A percentile compares a stretch with the other conserved stretches of the same genome.
Evolutionary conservation across 2,888 invertebrate species (phyloP).

Genomic region (Dasypolia templi): DNA sequence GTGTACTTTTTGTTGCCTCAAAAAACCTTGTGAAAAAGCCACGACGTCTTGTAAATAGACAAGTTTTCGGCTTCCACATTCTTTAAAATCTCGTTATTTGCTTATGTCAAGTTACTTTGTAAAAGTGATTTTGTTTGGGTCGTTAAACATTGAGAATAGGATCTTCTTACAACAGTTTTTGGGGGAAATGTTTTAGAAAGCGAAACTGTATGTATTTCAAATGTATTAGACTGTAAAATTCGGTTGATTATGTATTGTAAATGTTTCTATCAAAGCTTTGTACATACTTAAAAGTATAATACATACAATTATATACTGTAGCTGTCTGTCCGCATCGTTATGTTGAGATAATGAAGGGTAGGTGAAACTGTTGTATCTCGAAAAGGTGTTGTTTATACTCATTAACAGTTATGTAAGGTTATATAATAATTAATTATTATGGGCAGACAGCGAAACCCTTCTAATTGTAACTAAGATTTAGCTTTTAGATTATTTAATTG

Average conservation of each 20-base stretch:
- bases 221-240: slow-evolving; percentile 13
- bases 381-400: slow-evolving; percentile 61
- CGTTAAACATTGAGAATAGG: slow-evolving; percentile 54
- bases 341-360: slow-evolving; percentile 38
- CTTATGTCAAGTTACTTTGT: slow-evolving; percentile 54
- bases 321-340: slow-evolving; percentile 31
- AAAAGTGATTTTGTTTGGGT: slow-evolving; percentile 59
- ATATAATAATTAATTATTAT: slow-evolving; percentile 52
- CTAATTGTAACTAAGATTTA: slow-evolving; percentile 62
- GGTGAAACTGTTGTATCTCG: slow-evolving; percentile 35
- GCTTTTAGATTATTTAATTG: slow-evolving; percentile 59
- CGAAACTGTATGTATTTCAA: slow-evolving; percentile 28
- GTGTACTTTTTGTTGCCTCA: slow-evolving; percentile 48
- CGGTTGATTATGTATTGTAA: slow-evolving; percentile 41
- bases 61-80: slow-evolving; percentile 50
- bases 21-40: slow-evolving; percentile 50
- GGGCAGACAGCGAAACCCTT: slow-evolving; percentile 56
- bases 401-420: slow-evolving; percentile 52
- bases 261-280: slow-evolving; percentile 58
- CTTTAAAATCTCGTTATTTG: slow-evolving; percentile 62
- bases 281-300: slow-evolving; percentile 54
- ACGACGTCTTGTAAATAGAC: slow-evolving; percentile 38
- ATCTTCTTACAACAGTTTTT: slow-evolving; percentile 44
- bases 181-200: slow-evolving; percentile 10
- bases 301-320: slow-evolving; percentile 37